phyloP scores from a whole-genome alignment of 2,113 vertebrate species.

The Rutilus rutilus region DNA sequence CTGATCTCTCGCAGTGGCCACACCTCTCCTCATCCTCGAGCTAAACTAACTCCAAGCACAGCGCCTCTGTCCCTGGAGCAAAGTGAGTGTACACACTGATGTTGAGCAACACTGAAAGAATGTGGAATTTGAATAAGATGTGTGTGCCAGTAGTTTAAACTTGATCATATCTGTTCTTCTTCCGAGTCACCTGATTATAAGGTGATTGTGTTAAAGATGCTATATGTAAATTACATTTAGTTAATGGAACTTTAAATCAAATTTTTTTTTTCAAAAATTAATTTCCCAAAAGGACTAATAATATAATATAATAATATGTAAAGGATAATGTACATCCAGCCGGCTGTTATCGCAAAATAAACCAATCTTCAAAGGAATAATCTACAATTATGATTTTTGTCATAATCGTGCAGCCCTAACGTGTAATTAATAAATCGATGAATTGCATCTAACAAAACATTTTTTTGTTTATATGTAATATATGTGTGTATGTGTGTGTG shows the following conservation, averaged over 20 bases:
- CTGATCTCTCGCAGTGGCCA: slow-evolving; percentile 44
- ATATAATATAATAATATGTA: too few species aligned
- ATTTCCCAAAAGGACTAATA: background rate
- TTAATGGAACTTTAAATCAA: background rate
- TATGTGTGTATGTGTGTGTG: too few species aligned
- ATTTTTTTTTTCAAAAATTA: background rate
- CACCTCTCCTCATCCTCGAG: slow-evolving; percentile 47
- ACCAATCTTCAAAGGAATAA: too few species aligned
- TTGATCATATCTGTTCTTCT: background rate
- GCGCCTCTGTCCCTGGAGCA: slow-evolving; percentile 74
- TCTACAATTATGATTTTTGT: too few species aligned
- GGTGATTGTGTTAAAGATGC: background rate
- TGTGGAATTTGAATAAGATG: background rate
- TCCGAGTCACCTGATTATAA: background rate
- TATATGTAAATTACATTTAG: background rate
- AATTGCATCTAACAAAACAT: too few species aligned
- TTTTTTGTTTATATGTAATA: too few species aligned
- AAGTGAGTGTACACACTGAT: slow-evolving; percentile 65
- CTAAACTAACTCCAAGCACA: slow-evolving; percentile 59
- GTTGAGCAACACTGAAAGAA: background rate
- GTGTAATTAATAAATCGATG: too few species aligned
- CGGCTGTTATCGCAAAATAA: too few species aligned
- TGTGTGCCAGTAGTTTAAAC: background rate
- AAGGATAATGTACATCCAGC: too few species aligned
- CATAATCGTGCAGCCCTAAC: too few species aligned